These are phyloP conservation scores for Pelochelys cantorii DNA, from an alignment of 2,797 vertebrate genomes.

Conservation along the genomic window DNA sequence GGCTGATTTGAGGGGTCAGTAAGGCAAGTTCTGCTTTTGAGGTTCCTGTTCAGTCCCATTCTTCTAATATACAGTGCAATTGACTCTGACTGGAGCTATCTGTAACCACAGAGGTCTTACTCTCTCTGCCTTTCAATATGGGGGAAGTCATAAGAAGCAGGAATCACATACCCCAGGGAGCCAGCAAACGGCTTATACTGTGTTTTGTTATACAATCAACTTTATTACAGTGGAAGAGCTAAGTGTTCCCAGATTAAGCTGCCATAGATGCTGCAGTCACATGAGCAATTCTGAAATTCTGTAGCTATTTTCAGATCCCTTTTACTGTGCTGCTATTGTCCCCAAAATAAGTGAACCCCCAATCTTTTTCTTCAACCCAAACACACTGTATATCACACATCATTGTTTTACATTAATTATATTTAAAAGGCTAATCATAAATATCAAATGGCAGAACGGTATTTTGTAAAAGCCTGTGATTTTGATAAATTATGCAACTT, in stretches of 20 bases:
- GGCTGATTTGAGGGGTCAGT: not conserved
- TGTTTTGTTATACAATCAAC: not conserved
- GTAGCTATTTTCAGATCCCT: not conserved
- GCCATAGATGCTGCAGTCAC: not conserved
- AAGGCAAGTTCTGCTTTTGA: not conserved
- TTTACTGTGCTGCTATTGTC: not conserved
- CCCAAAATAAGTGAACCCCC: not conserved
- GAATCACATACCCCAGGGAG: not conserved
- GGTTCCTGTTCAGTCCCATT: not conserved
- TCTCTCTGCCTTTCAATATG: not conserved
- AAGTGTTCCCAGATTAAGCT: not conserved
- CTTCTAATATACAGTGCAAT: not conserved
- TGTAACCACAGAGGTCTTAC: fast-evolving
- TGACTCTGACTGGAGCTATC: not conserved
- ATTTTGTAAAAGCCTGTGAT: constrained; percentile 61
- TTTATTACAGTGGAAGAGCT: constrained; percentile 5
- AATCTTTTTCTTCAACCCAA: not conserved
- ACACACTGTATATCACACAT: not conserved
- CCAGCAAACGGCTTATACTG: not conserved
- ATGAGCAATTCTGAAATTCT: not conserved
- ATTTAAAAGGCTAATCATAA: constrained; percentile 33
- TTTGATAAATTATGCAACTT: constrained; percentile 28
- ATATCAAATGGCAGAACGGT: constrained; percentile 36
- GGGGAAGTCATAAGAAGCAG: not conserved
- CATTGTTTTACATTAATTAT: constrained; percentile 43